Percentiles rank a stretch among this genome's conserved stretches.
Conservation (phyloP, 2,797 vertebrate species). For the Oreonectes daqikongensis region DNA sequence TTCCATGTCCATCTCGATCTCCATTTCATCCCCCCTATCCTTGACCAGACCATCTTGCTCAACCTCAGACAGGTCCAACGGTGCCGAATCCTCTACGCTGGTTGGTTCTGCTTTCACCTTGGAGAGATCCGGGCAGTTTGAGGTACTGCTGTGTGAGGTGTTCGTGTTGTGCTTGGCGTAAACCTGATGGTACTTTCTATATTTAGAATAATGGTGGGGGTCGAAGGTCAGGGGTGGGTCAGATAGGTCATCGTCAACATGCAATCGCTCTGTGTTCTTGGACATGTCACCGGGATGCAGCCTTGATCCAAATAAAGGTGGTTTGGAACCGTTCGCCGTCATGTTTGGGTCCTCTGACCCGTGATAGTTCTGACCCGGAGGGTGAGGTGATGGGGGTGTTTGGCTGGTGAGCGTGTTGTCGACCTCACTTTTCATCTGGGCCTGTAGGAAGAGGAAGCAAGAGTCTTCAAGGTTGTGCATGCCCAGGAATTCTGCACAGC, state of each 20-base stretch:
- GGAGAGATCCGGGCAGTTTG: conserved; percentile 71
- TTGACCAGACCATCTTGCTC: conserved; percentile 83
- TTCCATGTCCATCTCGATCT: conserved; percentile 43
- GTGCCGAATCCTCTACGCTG: conserved; percentile 79
- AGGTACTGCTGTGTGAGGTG: conserved; percentile 81
- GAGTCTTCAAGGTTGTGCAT: conserved; percentile 95
- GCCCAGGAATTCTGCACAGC: conserved; percentile 90
- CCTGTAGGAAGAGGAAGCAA: conserved; percentile 92
- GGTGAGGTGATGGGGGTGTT: conserved; percentile 71
- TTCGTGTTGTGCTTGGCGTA: conserved; percentile 84
- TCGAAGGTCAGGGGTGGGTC: conserved; percentile 70
- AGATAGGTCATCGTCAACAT: conserved; percentile 63
- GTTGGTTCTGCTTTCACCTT: conserved; percentile 83
- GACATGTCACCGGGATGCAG: conserved; percentile 70
- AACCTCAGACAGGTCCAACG: conserved; percentile 84
- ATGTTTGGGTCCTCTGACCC: conserved; percentile 76
- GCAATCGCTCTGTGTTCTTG: conserved; percentile 67
- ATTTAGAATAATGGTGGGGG: conserved; percentile 85
- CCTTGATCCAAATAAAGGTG: conserved; percentile 74
- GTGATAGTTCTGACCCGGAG: conserved; percentile 68
- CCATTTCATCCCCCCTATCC: conserved; percentile 81
- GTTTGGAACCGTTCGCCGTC: conserved; percentile 60
- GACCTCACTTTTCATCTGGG: conserved; percentile 85
- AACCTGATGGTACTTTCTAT: conserved; percentile 90
- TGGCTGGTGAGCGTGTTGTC: conserved; percentile 72